Conservation (phyloP, 1,140 invertebrate genomes). For the Anadara kagoshimensis region DNA sequence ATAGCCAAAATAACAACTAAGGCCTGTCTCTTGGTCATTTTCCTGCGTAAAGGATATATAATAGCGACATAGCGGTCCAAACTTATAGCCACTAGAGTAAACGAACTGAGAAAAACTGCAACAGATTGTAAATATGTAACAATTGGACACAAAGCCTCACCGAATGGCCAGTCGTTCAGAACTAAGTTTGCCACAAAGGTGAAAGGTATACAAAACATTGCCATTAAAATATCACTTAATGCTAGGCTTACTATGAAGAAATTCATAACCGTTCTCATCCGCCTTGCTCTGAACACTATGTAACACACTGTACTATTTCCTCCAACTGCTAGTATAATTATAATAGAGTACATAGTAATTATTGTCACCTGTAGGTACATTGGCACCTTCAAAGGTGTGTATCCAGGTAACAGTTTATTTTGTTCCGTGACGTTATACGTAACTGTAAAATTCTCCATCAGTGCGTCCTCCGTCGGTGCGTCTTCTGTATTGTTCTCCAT, state of each 20-base stretch:
- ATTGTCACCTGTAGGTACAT: constrained; percentile 57
- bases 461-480: too few species aligned
- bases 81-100: constrained; percentile 95
- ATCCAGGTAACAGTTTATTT: constrained; percentile 1
- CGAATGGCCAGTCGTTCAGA: constrained; percentile 92
- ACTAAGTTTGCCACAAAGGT: constrained; percentile 92
- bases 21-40: constrained; percentile 83
- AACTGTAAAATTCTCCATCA: too few species aligned
- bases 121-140: constrained; percentile 91
- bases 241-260: constrained; percentile 97
- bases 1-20: constrained; percentile 84
- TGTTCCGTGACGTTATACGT: too few species aligned
- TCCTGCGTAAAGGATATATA: constrained; percentile 87
- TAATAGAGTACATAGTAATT: constrained; percentile 63
- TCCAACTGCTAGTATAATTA: constrained; percentile 75
- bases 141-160: constrained; percentile 90
- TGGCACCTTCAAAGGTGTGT: constrained; percentile 35
- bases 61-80: constrained; percentile 97
- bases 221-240: constrained; percentile 95
- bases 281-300: constrained; percentile 86
- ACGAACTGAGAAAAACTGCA: constrained; percentile 95
- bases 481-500: too few species aligned
- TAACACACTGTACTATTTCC: constrained; percentile 93
- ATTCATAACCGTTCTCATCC: constrained; percentile 96
- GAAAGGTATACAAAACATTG: constrained; percentile 94